Evolutionary conservation across 2,888 invertebrate species (phyloP), one percentile per base, ranked within the genome.

Genomic region (Epirrita christyi): DNA sequence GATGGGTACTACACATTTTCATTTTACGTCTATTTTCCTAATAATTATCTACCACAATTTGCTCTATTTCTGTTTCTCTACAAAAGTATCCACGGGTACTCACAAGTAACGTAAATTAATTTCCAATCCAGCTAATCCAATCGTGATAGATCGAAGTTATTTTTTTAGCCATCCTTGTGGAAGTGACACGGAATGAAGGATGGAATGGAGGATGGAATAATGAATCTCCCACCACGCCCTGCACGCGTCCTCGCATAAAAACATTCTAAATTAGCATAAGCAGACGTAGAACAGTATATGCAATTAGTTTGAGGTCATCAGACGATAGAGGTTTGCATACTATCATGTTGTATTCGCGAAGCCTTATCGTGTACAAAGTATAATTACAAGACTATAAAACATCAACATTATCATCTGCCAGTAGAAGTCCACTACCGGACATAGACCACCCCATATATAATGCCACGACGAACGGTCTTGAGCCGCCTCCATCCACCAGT

Each of bases 181-280:
- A 73, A 84, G 77, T 83, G 85, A 83, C 85, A 86, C 75, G 72
- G 78, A 81, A 81, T 78, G 81, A 85, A 86, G 78, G 81, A 83
- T 80, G 75, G 76, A 81, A 81, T 76, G 80, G 83, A 83, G 79
- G 81, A 81, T 78, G 77, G 80, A 75, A 80, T 82, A 80, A 81
- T 81, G 80, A 85, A 81, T 77, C 76, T 77, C 73, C 61, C 68
- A 74, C 75, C 73, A 73, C 75, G 75, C 80, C 80, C 75, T 70
- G 80, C 75, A 74, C 85, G 83, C 83, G 79, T 71, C 71, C 66
- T 73, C 73, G 85, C 85, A 85, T 85, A 83, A 85, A 80, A 75
- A 76, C 76, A 75, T 72, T 72, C 61, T 64, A 72, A 74, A 83
- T 85, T 83, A 81, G 69, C 82, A 83, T 85, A 83, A 78, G 71